Conservation (phyloP, 2,888 invertebrate species). For the Plebejus argus region DNA sequence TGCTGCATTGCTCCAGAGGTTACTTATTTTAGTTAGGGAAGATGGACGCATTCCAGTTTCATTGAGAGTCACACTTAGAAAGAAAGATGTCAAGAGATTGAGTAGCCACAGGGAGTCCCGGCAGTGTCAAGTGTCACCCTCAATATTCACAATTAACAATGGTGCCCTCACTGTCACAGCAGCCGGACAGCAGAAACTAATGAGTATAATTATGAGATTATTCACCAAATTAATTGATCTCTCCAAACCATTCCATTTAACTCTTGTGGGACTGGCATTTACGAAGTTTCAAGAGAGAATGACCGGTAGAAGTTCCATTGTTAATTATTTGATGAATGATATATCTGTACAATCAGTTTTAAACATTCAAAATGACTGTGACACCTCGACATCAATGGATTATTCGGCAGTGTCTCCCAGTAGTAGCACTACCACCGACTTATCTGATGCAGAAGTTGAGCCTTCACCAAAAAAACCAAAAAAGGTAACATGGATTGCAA, state of each 20-base stretch:
- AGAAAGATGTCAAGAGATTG: constrained; percentile 84
- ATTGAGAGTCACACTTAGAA: constrained; percentile 87
- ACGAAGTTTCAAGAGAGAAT: constrained; percentile 89
- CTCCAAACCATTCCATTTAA: constrained; percentile 88
- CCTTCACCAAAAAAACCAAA: constrained; percentile 88
- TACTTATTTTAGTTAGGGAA: constrained; percentile 86
- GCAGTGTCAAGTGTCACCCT: constrained; percentile 86
- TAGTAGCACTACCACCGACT: constrained; percentile 79
- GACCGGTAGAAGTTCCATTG: constrained; percentile 85
- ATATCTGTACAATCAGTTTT: constrained; percentile 89
- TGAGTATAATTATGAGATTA: constrained; percentile 86
- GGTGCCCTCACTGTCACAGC: constrained; percentile 75
- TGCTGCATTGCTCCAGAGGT: constrained; percentile 83
- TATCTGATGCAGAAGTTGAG: constrained; percentile 85
- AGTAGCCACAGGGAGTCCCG: constrained; percentile 87
- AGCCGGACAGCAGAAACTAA: constrained; percentile 83
- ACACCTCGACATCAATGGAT: constrained; percentile 72
- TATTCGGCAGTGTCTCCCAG: constrained; percentile 73
- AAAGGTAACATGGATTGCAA: constrained; percentile 76
- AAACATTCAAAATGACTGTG: constrained; percentile 82
- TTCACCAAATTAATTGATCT: constrained; percentile 88
- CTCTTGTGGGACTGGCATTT: constrained; percentile 89
- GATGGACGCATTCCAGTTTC: constrained; percentile 90
- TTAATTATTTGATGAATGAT: constrained; percentile 88
- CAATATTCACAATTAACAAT: constrained; percentile 79